Percentiles rank a stretch among this genome's conserved stretches.
These are phyloP conservation scores for Lucinisca nassula DNA, from an alignment of 2,888 invertebrate species.

Conservation along the genomic window DNA sequence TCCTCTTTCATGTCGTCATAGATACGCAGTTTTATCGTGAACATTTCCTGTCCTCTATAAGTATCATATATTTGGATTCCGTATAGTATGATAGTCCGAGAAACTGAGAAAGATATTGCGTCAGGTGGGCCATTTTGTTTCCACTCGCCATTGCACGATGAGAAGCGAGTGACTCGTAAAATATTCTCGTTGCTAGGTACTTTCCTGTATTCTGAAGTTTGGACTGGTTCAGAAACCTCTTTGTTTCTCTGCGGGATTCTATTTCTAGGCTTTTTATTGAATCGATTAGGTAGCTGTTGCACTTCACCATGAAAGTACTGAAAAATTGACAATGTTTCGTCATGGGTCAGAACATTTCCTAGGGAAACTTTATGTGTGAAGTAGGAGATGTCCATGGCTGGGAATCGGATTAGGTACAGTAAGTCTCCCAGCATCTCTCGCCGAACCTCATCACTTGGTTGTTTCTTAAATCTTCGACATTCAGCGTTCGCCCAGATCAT, in stretches of 20 bases:
- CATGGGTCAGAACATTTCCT: constrained; percentile 60
- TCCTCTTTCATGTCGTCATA: constrained; percentile 64
- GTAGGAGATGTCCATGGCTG: constrained; percentile 75
- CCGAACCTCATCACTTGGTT: constrained; percentile 69
- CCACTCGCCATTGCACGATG: constrained; percentile 55
- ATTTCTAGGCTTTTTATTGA: constrained; percentile 50
- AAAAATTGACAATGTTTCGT: constrained; percentile 68
- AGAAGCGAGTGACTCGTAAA: constrained; percentile 49
- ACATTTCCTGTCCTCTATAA: constrained; percentile 49
- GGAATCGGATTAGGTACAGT: constrained; percentile 80
- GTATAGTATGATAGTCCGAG: constrained; percentile 57
- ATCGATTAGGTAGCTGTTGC: constrained; percentile 63
- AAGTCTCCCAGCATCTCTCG: constrained; percentile 76
- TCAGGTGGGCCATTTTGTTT: constrained; percentile 68
- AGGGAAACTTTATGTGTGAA: constrained; percentile 72
- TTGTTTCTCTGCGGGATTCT: constrained; percentile 6
- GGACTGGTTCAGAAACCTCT: constrained; percentile 38
- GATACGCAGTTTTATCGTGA: constrained; percentile 31
- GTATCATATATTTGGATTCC: constrained; percentile 62
- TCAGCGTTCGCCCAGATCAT: constrained; percentile 80
- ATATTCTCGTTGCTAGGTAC: constrained; percentile 20
- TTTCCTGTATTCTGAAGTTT: background rate
- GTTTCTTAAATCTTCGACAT: constrained; percentile 75
- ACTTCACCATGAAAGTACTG: constrained; percentile 69
- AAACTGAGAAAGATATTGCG: constrained; percentile 63